Conservation (phyloP, 2,888 invertebrate species). For the Pheosia gnoma region DNA sequence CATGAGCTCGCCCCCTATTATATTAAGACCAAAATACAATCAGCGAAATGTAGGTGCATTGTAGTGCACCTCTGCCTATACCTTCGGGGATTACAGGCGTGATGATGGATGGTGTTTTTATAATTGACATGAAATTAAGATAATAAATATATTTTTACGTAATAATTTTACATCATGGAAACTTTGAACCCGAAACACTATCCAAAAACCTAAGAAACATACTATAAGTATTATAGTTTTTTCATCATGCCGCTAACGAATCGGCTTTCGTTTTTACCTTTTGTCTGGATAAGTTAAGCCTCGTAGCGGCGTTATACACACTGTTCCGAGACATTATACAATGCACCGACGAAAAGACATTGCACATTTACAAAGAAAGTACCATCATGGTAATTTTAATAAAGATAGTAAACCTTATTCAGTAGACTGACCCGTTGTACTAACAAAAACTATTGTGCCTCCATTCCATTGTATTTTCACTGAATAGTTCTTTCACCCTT, state of each 20-base stretch:
- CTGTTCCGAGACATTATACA: background rate
- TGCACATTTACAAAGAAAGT: background rate
- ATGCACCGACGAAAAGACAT: background rate
- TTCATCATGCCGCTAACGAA: background rate
- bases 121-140: no score
- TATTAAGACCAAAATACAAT: no score
- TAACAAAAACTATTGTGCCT: constrained; percentile 10
- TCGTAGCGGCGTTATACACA: background rate
- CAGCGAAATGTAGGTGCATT: no score
- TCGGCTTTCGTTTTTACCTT: background rate
- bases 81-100: no score
- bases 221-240: background rate
- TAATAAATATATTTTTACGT: no score
- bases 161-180: no score
- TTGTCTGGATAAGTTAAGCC: background rate
- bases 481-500: constrained; percentile 16
- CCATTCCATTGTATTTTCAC: constrained; percentile 7
- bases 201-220: no score
- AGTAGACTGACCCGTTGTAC: background rate
- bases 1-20: no score
- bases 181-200: no score
- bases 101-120: no score
- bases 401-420: constrained; percentile 16
- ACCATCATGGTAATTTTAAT: constrained; percentile 13
- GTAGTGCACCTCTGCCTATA: no score